Evolutionary conservation across 2,888 invertebrate genomes (phyloP).

Genomic region (Troides aeacus): DNA sequence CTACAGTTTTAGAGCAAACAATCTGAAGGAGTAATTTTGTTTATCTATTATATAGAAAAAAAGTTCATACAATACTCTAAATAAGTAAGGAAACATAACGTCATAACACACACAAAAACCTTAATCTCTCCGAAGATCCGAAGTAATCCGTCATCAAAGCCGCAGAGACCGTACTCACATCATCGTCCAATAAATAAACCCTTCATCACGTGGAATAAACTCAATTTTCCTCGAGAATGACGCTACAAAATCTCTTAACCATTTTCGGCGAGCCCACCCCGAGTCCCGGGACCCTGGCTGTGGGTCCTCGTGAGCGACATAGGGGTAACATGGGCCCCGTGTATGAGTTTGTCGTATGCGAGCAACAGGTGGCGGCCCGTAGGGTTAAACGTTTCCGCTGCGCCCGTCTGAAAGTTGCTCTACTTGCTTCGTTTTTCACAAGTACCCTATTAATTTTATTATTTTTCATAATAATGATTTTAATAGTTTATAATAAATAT

Average conservation of each 20-base stretch:
- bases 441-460: too few relatives aligned
- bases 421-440: constrained; percentile 32
- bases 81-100: too few relatives aligned
- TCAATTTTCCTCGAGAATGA: constrained; percentile 64
- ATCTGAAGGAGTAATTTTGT: too few relatives aligned
- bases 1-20: too few relatives aligned
- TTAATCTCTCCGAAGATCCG: neutral
- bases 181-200: constrained; percentile 58
- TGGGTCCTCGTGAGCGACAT: constrained; percentile 34
- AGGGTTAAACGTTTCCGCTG: constrained; percentile 68
- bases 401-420: constrained; percentile 49
- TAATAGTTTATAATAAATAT: neutral
- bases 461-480: neutral
- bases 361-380: constrained; percentile 77
- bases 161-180: constrained; percentile 49
- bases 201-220: constrained; percentile 61
- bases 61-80: too few relatives aligned
- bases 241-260: constrained; percentile 42
- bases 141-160: constrained; percentile 30
- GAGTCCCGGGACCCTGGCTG: constrained; percentile 39
- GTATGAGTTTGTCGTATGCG: constrained; percentile 65
- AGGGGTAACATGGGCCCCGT: constrained; percentile 53
- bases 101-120: neutral
- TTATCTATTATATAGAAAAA: too few relatives aligned
- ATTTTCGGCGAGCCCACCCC: constrained; percentile 36